phyloP scores from a whole-genome alignment of 2,888 invertebrate species.

The Deilephila elpenor region DNA sequence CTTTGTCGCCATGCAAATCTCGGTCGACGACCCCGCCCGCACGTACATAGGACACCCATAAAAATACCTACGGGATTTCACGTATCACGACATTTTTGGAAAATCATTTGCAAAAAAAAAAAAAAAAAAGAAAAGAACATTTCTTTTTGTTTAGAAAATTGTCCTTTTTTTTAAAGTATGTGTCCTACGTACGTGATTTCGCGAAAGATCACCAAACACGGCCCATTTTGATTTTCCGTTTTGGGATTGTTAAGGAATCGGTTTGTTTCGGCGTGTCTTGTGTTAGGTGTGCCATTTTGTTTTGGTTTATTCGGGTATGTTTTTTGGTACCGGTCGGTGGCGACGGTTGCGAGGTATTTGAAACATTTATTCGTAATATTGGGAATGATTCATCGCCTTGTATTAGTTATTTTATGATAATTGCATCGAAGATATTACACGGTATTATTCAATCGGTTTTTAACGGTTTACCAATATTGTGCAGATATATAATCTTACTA shows the following conservation, averaged over 20 bases:
- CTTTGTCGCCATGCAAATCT: constrained; percentile 61
- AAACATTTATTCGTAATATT: not conserved
- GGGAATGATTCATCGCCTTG: not conserved
- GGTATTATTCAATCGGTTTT: too few species aligned
- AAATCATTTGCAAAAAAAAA: not conserved
- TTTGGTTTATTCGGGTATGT: not conserved
- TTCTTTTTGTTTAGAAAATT: not conserved
- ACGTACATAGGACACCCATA: constrained; percentile 38
- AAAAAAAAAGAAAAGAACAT: not conserved
- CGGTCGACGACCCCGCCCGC: constrained; percentile 77
- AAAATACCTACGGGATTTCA: not conserved
- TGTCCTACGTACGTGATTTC: constrained; percentile 32
- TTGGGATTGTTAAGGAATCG: constrained; percentile 38
- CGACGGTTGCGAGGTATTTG: constrained; percentile 1
- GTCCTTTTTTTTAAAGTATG: not conserved
- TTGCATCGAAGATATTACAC: too few species aligned
- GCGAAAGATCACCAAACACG: constrained; percentile 41
- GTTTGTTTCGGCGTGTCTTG: constrained; percentile 33
- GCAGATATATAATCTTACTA: too few species aligned
- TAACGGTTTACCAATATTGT: too few species aligned
- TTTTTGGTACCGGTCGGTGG: constrained; percentile 4
- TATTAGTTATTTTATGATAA: too few species aligned
- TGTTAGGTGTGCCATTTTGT: constrained; percentile 18
- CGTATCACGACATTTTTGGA: not conserved
- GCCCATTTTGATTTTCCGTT: constrained; percentile 41